Evolutionary conservation across 2,888 invertebrate genomes (phyloP).

Genomic region (Iselma pallidipennis): DNA sequence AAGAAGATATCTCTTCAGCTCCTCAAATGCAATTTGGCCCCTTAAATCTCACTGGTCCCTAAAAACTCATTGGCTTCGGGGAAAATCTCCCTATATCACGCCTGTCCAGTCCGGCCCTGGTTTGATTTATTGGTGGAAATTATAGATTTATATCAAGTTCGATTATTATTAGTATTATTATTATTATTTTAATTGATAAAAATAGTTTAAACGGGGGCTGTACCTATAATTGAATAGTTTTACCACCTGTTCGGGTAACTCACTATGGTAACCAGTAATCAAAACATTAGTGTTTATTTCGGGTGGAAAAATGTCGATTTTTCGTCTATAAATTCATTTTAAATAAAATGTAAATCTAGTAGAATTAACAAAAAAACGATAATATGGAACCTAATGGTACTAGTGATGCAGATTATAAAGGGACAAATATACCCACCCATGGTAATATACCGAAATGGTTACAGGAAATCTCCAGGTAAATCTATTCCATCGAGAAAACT

Average conservation of each 20-base stretch:
- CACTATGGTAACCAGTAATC: constrained; percentile 12
- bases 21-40: too few species aligned
- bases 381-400: constrained; percentile 10
- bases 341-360: neutral
- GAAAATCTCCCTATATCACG: too few species aligned
- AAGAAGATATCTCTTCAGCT: too few species aligned
- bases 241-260: neutral
- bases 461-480: constrained; percentile 53
- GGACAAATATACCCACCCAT: constrained; percentile 28
- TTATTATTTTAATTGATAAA: too few species aligned
- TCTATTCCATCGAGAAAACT: neutral
- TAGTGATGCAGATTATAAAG: constrained; percentile 6
- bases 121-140: too few species aligned
- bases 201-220: too few species aligned
- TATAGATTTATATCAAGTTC: too few species aligned
- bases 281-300: constrained; percentile 12
- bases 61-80: too few species aligned
- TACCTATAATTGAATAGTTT: too few species aligned
- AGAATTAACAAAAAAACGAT: constrained; percentile 3
- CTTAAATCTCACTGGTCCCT: too few species aligned
- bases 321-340: constrained; percentile 9
- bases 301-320: constrained; percentile 12
- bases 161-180: too few species aligned
- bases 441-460: constrained; percentile 52
- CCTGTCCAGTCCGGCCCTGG: too few species aligned